Percentiles rank a stretch among this genome's conserved stretches.
Evolutionary conservation across 2,888 invertebrate genomes (phyloP).

Genomic region (Habrosyne pyritoides): DNA sequence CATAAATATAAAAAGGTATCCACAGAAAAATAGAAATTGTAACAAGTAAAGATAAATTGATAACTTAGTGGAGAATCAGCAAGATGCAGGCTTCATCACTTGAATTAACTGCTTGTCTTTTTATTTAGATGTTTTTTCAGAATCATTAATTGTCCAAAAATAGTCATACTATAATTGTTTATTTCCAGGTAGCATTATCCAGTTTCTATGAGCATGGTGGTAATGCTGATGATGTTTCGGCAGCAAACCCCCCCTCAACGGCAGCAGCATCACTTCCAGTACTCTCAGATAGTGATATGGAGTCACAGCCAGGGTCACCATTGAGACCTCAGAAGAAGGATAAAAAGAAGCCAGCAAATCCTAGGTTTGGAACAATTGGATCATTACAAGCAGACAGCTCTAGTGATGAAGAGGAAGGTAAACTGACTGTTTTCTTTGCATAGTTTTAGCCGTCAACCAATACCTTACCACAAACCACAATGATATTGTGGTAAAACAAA

Average conservation of each 20-base stretch:
- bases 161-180: not conserved
- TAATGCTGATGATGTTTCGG: conserved; percentile 74
- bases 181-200: conserved; percentile 88
- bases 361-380: conserved; percentile 85
- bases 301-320: conserved; percentile 66
- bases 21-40: too few species aligned
- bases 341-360: conserved; percentile 59
- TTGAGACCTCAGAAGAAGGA: conserved; percentile 59
- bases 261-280: conserved; percentile 50
- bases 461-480: too few species aligned
- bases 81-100: too few species aligned
- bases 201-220: conserved; percentile 91
- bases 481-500: too few species aligned
- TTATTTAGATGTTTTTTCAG: too few species aligned
- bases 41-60: too few species aligned
- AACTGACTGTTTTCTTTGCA: conserved; percentile 3
- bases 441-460: too few species aligned
- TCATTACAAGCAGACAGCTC: conserved; percentile 81
- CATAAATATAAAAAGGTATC: too few species aligned
- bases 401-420: conserved; percentile 86
- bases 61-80: too few species aligned
- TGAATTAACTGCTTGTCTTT: too few species aligned
- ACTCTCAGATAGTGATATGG: conserved; percentile 72
- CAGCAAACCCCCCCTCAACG: conserved; percentile 44
- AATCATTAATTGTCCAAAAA: too few species aligned